A percentile compares a stretch with the other conserved stretches of the same genome.
Conservation (phyloP, 2,797 vertebrate genomes). For the Sebastes cheni region DNA sequence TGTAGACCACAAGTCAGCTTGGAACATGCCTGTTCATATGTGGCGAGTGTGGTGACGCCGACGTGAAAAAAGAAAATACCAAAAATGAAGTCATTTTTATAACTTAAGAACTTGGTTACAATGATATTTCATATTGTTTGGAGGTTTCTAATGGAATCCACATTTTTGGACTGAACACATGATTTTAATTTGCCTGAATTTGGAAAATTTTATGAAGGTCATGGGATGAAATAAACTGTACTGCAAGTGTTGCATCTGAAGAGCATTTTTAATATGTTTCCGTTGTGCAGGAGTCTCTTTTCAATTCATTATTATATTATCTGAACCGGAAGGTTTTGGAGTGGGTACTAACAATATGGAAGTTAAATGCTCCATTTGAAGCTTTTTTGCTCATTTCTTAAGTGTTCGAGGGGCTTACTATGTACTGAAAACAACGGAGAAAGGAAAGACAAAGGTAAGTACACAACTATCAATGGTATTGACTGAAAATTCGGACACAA, state of each 20-base stretch:
- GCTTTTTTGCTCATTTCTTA: neutral
- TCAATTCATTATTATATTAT: neutral
- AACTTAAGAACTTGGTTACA: neutral
- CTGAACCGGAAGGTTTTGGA: neutral
- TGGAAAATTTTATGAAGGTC: neutral
- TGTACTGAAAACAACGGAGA: neutral
- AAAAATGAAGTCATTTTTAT: neutral
- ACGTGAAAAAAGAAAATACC: neutral
- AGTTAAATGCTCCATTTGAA: neutral
- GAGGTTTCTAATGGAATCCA: neutral
- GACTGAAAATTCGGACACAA: neutral
- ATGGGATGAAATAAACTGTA: neutral
- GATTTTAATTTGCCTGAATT: neutral
- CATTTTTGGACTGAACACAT: neutral
- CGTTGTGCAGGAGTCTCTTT: neutral
- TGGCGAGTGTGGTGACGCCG: neutral
- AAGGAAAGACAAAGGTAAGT: neutral
- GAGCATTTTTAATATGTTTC: neutral
- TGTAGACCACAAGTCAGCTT: conserved; percentile 20
- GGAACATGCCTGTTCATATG: neutral
- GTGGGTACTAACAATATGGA: neutral
- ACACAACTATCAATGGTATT: neutral
- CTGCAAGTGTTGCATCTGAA: neutral
- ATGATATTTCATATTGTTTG: neutral
- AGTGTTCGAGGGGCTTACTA: neutral